Conservation (phyloP, 2,888 invertebrate species). For the Diadegma fenestrale region DNA sequence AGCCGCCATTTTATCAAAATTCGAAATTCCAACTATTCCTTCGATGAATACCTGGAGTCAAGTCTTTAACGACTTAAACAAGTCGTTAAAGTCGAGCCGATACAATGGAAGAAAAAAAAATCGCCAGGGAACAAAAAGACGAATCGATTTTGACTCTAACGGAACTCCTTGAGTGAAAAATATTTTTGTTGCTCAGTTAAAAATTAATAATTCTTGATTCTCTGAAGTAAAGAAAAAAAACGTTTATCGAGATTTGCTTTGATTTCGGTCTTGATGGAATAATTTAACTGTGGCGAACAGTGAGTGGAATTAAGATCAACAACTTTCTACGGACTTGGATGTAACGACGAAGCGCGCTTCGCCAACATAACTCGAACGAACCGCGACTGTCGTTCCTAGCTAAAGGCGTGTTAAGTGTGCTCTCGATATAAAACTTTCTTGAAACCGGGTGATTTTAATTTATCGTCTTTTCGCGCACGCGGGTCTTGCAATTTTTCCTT, state of each 20-base stretch:
- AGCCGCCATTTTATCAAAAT: too few species aligned
- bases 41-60: too few species aligned
- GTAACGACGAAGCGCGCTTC: conserved; percentile 44
- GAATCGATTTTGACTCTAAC: too few species aligned
- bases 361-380: conserved; percentile 51
- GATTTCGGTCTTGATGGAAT: conserved; percentile 2
- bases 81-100: too few species aligned
- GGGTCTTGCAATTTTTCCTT: background rate
- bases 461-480: conserved; percentile 21
- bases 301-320: conserved; percentile 44
- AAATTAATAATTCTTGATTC: too few species aligned
- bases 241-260: background rate
- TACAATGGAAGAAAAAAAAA: too few species aligned
- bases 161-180: too few species aligned
- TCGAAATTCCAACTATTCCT: too few species aligned
- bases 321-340: conserved; percentile 64
- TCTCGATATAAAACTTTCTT: conserved; percentile 37
- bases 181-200: too few species aligned
- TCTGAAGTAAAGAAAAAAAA: too few species aligned
- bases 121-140: too few species aligned
- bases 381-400: conserved; percentile 19
- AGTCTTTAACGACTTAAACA: too few species aligned
- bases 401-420: conserved; percentile 25
- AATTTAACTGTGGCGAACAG: conserved; percentile 13
- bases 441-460: conserved; percentile 29